Evolutionary conservation across 2,113 vertebrate genomes (phyloP), one percentile per base, ranked within the genome.

Genomic region (Lepus timidus): DNA sequence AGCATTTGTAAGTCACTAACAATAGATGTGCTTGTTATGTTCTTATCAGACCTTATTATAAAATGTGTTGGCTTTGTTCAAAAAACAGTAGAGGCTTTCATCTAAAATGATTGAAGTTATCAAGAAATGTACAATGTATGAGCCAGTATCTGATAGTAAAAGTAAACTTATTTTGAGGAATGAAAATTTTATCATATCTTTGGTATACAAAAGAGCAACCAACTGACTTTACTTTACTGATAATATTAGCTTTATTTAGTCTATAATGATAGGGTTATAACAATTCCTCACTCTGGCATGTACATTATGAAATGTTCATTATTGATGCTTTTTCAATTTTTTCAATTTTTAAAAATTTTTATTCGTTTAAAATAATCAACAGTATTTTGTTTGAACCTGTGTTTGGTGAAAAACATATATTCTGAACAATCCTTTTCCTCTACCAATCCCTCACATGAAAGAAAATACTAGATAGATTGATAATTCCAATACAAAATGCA

Each of bases 311-410:
- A 39, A 61, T 91, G 12, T 44, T 94, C n/a, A 70, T 19, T 67
- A 29, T 58, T 86, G 64, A 71, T 33, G 49, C 4, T 23, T 73
- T 74, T 87, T 93, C 11, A 65, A n/a, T 64, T 65, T 71, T 75
- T 93, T 81, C 52, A 75, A 85, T 75, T 16, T 55, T 81, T 76
- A 81, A 80, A 22, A 67, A 27, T 76, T 81, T 58, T 83, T 92
- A 86, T 85, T 92, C 64, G 1, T 92, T 85, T 85, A 74, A 91
- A 97, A n/a, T 68, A 93, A 78, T 75, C 27, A 76, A 73, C 27
- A 68, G 6, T 80, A 75, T 84, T 90, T 90, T 58, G 64, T 78
- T 9, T 82, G 90, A 93, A 74, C 25, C 9, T 85, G 27, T 39
- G 1, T 22, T 93, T 94, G 17, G 33, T 13, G 23, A 52, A 83